phyloP scores from a whole-genome alignment of 2,113 vertebrate species.

The Cebidichthys violaceus region DNA sequence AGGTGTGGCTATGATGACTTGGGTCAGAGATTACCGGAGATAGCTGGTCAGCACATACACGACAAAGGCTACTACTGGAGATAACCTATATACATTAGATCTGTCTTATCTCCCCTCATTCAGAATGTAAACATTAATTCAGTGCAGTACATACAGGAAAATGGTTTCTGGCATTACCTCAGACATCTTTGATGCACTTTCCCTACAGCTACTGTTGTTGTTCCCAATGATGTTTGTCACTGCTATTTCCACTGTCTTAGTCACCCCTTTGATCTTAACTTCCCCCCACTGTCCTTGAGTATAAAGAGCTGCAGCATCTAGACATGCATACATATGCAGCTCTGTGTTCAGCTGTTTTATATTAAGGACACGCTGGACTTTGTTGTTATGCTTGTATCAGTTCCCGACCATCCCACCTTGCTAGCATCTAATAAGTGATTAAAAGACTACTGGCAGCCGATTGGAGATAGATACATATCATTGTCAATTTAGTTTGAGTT shows the following conservation, averaged over 20 bases:
- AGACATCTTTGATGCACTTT: background rate
- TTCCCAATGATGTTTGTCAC: constrained; percentile 3
- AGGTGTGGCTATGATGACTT: background rate
- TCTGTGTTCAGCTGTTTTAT: background rate
- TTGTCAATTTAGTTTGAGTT: constrained; percentile 17
- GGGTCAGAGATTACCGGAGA: background rate
- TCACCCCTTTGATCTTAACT: background rate
- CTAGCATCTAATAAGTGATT: background rate
- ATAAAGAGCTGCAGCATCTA: background rate
- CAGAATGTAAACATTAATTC: background rate
- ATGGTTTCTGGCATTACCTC: background rate
- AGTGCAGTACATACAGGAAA: background rate
- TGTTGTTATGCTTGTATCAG: background rate
- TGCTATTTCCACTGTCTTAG: background rate
- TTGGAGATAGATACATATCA: constrained; percentile 12
- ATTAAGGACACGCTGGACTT: background rate
- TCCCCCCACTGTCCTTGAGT: background rate
- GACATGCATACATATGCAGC: background rate
- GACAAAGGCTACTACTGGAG: background rate
- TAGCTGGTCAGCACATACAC: background rate
- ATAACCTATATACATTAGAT: background rate
- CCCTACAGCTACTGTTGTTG: constrained; percentile 5
- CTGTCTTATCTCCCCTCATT: background rate
- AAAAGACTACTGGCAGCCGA: constrained; percentile 7
- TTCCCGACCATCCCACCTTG: background rate